Conservation (phyloP, 2,888 invertebrate genomes). For the Apoderus coryli region DNA sequence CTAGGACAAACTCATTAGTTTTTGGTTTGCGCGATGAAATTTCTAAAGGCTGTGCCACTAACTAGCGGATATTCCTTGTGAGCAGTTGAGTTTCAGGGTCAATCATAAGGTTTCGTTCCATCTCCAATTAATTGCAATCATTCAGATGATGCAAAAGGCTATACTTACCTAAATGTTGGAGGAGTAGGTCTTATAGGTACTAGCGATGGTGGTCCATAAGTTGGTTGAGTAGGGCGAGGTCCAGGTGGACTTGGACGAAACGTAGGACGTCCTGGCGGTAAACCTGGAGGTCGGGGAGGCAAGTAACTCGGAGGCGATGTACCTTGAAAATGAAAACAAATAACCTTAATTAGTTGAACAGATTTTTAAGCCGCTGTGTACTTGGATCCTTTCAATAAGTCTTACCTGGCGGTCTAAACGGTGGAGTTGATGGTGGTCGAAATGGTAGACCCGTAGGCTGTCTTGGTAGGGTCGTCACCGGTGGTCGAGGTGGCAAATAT, state of each 20-base stretch:
- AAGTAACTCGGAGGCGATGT: conserved; percentile 12
- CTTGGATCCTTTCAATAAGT: too few relatives aligned
- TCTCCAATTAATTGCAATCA: too few relatives aligned
- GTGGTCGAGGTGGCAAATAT: conserved; percentile 15
- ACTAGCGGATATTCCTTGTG: too few relatives aligned
- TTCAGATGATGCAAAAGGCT: too few relatives aligned
- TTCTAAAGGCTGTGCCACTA: too few relatives aligned
- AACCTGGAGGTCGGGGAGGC: conserved; percentile 20
- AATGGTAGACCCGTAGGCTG: conserved; percentile 15
- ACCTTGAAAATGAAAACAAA: too few relatives aligned
- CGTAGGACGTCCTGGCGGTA: conserved; percentile 20
- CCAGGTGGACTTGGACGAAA: conserved; percentile 14
- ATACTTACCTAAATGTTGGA: conserved; percentile 13
- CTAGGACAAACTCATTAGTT: too few relatives aligned
- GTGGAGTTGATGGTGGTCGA: conserved; percentile 17
- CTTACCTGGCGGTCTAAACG: conserved; percentile 12
- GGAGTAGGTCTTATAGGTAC: conserved; percentile 6
- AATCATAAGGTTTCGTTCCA: too few relatives aligned
- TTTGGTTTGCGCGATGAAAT: too few relatives aligned
- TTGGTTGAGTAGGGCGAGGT: conserved; percentile 15
- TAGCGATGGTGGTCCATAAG: conserved; percentile 16
- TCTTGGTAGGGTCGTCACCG: conserved; percentile 8
- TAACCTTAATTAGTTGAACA: too few relatives aligned
- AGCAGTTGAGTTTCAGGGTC: too few relatives aligned
- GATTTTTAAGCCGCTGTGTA: too few relatives aligned